These are phyloP conservation scores for Cynaeus angustus DNA, from an alignment of 2,888 invertebrate species.

Conservation along the genomic window DNA sequence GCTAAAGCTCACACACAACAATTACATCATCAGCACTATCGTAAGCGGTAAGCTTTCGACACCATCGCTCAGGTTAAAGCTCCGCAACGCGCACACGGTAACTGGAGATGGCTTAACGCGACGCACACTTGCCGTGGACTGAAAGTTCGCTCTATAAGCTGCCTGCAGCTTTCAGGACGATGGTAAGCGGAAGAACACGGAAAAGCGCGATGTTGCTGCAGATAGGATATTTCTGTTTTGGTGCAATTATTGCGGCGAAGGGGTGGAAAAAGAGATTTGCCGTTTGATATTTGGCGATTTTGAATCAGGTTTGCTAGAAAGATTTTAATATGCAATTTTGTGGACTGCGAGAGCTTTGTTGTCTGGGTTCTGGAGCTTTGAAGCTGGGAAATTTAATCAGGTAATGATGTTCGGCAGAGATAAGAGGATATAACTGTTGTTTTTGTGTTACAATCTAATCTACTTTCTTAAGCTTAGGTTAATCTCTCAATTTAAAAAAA, in stretches of 20 bases:
- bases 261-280: neutral
- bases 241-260: slow-evolving; percentile 37
- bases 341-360: no score
- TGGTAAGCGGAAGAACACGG: slow-evolving; percentile 29
- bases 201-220: slow-evolving; percentile 34
- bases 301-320: neutral
- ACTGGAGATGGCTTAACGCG: neutral
- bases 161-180: slow-evolving; percentile 42
- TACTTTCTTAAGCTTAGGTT: no score
- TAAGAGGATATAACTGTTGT: no score
- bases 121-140: slow-evolving; percentile 44
- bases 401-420: no score
- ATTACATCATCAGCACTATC: slow-evolving; percentile 39
- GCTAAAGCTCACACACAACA: slow-evolving; percentile 38
- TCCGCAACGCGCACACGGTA: slow-evolving; percentile 27
- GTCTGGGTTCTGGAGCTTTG: neutral
- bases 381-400: no score
- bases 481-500: no score
- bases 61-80: slow-evolving; percentile 35
- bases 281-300: neutral
- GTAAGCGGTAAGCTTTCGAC: slow-evolving; percentile 29
- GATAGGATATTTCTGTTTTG: slow-evolving; percentile 38
- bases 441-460: no score
- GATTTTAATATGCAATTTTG: no score
- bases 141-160: slow-evolving; percentile 43